A percentile compares a stretch with the other conserved stretches of the same genome.
Evolutionary conservation across 2,797 vertebrate species (phyloP).

Genomic region (Phoxinus dragarum): DNA sequence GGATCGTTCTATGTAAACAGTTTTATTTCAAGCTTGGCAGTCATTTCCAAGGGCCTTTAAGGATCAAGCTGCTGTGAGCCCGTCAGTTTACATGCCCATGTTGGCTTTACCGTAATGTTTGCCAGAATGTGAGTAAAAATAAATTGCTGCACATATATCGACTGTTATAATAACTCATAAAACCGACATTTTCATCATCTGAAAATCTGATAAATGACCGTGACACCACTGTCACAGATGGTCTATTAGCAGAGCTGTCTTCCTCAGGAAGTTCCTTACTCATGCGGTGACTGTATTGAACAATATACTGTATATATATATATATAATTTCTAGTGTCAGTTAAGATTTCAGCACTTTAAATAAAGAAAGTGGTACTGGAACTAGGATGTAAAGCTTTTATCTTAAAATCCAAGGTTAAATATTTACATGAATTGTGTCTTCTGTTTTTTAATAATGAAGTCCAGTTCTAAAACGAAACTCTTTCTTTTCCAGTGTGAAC

Average conservation of each 20-base stretch:
- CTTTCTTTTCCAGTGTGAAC: constrained; percentile 85
- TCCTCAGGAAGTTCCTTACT: constrained; percentile 7
- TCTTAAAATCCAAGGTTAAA: neutral
- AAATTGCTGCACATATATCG: neutral
- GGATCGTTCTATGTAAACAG: neutral
- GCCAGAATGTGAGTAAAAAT: neutral
- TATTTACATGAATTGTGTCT: neutral
- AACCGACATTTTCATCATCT: neutral
- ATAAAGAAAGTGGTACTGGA: neutral
- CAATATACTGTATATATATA: too few species aligned
- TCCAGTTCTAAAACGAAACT: neutral
- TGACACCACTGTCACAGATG: constrained; percentile 18
- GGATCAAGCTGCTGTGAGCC: neutral
- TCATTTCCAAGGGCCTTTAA: neutral
- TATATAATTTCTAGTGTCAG: neutral
- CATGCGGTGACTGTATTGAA: neutral
- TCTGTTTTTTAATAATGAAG: neutral
- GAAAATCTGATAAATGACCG: constrained; percentile 17
- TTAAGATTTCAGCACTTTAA: neutral
- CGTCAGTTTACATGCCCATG: neutral
- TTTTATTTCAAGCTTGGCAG: neutral
- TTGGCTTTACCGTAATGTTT: neutral
- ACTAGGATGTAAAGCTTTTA: neutral
- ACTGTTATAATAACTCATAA: constrained; percentile 28
- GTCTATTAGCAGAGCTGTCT: neutral